phyloP scores from a whole-genome alignment of 1,140 invertebrate genomes.

The Nebria ingens region DNA sequence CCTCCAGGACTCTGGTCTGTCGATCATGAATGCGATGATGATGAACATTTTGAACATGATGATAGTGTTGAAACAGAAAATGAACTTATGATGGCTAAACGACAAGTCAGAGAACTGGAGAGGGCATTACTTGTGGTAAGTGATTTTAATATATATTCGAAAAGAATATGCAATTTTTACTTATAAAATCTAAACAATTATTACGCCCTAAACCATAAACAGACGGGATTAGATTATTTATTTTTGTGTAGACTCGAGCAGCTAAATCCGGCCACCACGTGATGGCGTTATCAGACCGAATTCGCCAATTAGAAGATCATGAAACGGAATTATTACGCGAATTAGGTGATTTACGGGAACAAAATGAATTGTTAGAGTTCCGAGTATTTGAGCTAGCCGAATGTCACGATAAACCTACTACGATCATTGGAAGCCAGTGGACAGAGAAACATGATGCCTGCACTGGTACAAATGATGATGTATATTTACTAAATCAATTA shows the following conservation, averaged over 20 bases:
- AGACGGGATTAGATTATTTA: neutral
- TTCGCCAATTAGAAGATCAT: slow-evolving; percentile 33
- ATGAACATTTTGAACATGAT: neutral
- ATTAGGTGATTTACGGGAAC: slow-evolving; percentile 44
- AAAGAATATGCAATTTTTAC: neutral
- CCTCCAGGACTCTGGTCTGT: neutral
- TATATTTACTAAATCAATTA: neutral
- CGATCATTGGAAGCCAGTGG: neutral
- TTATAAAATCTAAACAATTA: too few relatives aligned
- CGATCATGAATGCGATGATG: neutral
- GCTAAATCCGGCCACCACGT: neutral
- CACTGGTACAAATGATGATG: neutral
- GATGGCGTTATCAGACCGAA: slow-evolving; percentile 24
- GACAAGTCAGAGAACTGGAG: slow-evolving; percentile 29
- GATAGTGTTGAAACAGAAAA: slow-evolving; percentile 24
- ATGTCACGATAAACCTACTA: slow-evolving; percentile 9
- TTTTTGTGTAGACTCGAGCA: slow-evolving; percentile 4
- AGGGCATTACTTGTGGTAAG: slow-evolving; percentile 24
- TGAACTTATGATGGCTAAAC: slow-evolving; percentile 31
- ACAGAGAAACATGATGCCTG: neutral
- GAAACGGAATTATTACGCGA: slow-evolving; percentile 42
- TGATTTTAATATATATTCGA: slow-evolving; percentile 12
- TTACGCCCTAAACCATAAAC: too few relatives aligned
- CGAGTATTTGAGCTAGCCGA: slow-evolving; percentile 46
- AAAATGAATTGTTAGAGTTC: slow-evolving; percentile 49